Percentiles rank a stretch among this genome's conserved stretches.
phyloP scores from a whole-genome alignment of 1,140 invertebrate genomes.

The Heliconius himera region DNA sequence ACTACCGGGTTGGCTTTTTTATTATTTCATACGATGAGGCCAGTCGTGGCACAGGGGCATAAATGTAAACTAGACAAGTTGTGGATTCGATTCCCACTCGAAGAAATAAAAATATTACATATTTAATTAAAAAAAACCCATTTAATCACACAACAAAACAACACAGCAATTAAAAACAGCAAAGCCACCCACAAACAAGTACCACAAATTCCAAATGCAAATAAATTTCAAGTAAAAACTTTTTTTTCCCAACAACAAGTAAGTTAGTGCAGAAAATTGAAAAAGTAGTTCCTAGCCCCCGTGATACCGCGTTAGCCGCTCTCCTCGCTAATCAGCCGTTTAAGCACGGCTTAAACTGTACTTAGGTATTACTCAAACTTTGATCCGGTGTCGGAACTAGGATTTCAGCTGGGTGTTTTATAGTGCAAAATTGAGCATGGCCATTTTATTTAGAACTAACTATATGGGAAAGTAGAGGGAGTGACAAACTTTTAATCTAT shows the following conservation, averaged over 20 bases:
- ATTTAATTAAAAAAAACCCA: no score
- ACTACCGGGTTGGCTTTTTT: no score
- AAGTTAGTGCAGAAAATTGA: slow-evolving; percentile 45
- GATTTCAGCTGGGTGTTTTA: slow-evolving; percentile 39
- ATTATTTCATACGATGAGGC: no score
- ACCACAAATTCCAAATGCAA: background rate
- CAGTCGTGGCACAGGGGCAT: no score
- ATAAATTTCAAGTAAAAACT: background rate
- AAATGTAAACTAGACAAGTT: no score
- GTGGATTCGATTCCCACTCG: no score
- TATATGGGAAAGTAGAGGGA: slow-evolving; percentile 16
- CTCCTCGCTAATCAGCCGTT: slow-evolving; percentile 50
- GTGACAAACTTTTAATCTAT: slow-evolving; percentile 33
- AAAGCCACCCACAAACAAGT: background rate
- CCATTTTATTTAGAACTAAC: slow-evolving; percentile 26
- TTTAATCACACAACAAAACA: background rate
- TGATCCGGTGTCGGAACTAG: slow-evolving; percentile 43
- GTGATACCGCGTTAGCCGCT: slow-evolving; percentile 36
- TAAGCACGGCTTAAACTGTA: slow-evolving; percentile 50
- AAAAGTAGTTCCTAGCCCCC: slow-evolving; percentile 42
- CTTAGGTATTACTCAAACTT: slow-evolving; percentile 48
- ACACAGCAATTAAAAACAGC: background rate
- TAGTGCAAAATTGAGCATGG: slow-evolving; percentile 33
- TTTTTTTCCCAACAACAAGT: background rate
- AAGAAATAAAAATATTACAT: no score